Base-by-base conservation (phyloP, 2,888 invertebrate species). In the Epiblema foenella region DNA sequence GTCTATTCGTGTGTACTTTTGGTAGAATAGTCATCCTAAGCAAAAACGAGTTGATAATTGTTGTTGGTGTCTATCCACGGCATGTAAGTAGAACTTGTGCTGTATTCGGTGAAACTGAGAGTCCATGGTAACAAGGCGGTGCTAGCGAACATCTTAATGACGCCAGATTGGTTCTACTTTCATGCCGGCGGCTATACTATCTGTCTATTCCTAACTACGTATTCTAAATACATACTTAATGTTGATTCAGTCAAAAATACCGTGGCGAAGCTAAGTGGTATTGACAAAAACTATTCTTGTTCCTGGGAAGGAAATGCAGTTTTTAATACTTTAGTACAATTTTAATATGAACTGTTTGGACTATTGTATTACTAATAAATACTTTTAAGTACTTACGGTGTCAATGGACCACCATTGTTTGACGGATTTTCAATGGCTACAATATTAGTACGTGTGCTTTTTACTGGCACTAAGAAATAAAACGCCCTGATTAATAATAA, bases 1-100 rank as follows among this genome's bases (percentile, higher is more conserved):
- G 65, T 56, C 68, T 49, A 58, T 66, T 70, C 57, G 52, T 67
- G 74, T 54, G 46, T 64, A 12, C 17, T 69, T 73, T 66, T 69
- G 57, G 8, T 68, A 59, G 49, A 42, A 56, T 63, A 33, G 29
- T 18, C 5, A 12, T 51, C 37, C 33, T 54, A 42, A n/a, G 20
- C 17, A 1, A 18, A 39, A 58, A 58, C 58, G 39, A 39, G 56
- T 56, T 29, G 29, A 46, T n/a, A 7, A 56, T n/a, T 24, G n/a
- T 29, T 56, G 56, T n/a, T 56, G 9, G 29, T 56, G n/a, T 29
- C n/a, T 54, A 29, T 56, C n/a, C 12, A 7, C n/a, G 46, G 46
- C 46, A 46, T 7, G 46, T 46, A 46, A 46, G 15, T n/a, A 46
- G n/a, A 46, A 5, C n/a, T n/a, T n/a, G 46, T 7, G 7, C 0